Evolutionary conservation across 2,797 vertebrate species (phyloP), one percentile per base, ranked within the genome.

Genomic region (Phrynocephalus guinanensis): DNA sequence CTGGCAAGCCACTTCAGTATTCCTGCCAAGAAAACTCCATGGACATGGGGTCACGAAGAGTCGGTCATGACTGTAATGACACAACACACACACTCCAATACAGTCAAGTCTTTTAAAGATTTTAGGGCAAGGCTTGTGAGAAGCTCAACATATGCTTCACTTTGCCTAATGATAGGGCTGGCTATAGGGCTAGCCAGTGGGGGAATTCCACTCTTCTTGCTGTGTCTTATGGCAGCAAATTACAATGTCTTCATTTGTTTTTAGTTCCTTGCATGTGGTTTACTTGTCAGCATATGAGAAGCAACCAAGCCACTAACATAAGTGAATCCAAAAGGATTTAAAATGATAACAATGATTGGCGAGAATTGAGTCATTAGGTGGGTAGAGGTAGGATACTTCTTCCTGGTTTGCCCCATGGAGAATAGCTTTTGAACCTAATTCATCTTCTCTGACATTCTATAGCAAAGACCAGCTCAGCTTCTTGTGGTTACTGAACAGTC

Each of bases 301-400:
- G 22, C 48, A 87, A 81, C 28, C 20, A 13, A 9, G 3, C 88
- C 75, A 28, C 77, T 68, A 83, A 86, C 88, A 22, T 7, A 86
- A 87, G 67, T 72, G 88, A 87, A 91, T 71, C 68, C 30, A 52
- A 4, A 66, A 75, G 38, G 56, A 89, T 63, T 79, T 83, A 8
- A 66, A 77, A 84, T 88, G 85, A 89, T 48, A 81, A 18, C 38
- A 78, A 0, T 76, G 52, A 56, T 50, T 82, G 44, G 30, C 11
- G 44, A n/a, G 16, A 68, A 66, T 5, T n/a, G n/a, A 73, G 56
- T 18, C 22, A 48, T 24, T 66, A 33, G 56, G 22, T 56, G 30
- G 73, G n/a, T 70, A 83, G 72, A 1, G 82, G 28, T 84, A 30
- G 63, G 63, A 16, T 81, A 93, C 33, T 71, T 95, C 90, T 88